Evolutionary conservation across 2,888 invertebrate genomes (phyloP), one percentile per base, ranked within the genome.

Genomic region (Polylopha cassiicola): DNA sequence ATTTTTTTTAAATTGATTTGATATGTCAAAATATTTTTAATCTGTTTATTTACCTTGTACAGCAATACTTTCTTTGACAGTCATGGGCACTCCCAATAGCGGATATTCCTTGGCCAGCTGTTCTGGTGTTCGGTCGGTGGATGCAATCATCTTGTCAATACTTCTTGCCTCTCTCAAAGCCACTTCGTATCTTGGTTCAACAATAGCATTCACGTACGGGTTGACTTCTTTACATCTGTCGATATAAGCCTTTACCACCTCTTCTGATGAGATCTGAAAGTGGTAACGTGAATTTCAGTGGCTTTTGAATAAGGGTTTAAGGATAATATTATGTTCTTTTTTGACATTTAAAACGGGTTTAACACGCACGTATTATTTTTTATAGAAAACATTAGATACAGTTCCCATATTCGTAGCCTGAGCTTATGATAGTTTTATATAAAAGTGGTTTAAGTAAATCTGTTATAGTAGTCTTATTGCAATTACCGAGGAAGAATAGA

Each of bases 41-140:
- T 7, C 18, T 5, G 5, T 30, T 48, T 46, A 43, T 38, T 24
- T 67, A 89, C 93, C 95, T 87, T 92, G 89, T 2, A 94, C 89
- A 29, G 89, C 89, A 55, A 94, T 91, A 53, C 91, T 91, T 70
- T 95, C 95, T 71, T 95, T 97, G 0, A 94, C 90, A 3, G 95
- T 94, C 46, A 96, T 86, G 0, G 97, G 97, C 3, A 97, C 88
- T 3, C 97, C 96, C 5, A 94, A 78, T 43, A 95, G 78, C 0
- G 95, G 95, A 51, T 89, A 91, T 28, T 91, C 87, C 39, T 87
- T 84, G 46, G 88, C 89, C 55, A 93, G 81, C 32, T 89, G 88
- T 23, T 89, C 88, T n/a, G 88, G 78, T 2, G 81, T 86, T 10
- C 72, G 62, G 26, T 87, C 84, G 13, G 87, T 88, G 23, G 85